These are phyloP conservation scores for Halictus ligatus DNA, from an alignment of 2,888 invertebrate species.

Conservation along the genomic window DNA sequence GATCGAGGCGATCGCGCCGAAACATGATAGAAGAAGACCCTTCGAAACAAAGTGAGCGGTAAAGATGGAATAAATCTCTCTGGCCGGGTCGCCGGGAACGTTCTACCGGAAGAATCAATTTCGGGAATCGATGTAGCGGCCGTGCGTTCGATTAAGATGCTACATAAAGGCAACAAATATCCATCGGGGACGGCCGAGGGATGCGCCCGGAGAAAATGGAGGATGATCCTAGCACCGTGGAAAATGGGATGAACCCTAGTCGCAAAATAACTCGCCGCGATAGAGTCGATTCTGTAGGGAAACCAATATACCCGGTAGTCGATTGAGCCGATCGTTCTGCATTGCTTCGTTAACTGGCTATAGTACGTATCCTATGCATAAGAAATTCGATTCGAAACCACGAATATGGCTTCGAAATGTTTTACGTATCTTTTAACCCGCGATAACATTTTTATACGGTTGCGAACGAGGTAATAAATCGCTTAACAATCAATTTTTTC, in stretches of 20 bases:
- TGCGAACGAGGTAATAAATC: background rate
- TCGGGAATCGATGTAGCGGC: background rate
- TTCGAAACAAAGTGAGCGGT: background rate
- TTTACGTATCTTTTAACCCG: too few species aligned
- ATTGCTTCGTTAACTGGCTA: background rate
- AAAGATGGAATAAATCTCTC: background rate
- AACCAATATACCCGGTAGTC: background rate
- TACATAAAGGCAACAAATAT: conserved; percentile 14
- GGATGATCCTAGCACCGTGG: background rate
- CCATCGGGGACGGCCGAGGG: background rate
- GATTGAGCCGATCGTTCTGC: background rate
- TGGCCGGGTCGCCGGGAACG: background rate
- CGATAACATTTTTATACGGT: too few species aligned
- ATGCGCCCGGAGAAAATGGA: background rate
- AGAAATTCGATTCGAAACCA: too few species aligned
- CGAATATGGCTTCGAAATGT: too few species aligned
- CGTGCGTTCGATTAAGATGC: conserved; percentile 16
- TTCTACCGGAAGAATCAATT: conserved; percentile 20
- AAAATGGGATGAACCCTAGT: background rate
- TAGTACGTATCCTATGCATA: too few species aligned
- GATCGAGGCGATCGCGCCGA: conserved; percentile 4
- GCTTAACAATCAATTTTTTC: background rate
- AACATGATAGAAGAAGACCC: conserved; percentile 1
- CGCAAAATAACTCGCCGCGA: background rate
- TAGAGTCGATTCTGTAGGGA: background rate